Percentiles rank a stretch among this genome's conserved stretches.
phyloP scores from a whole-genome alignment of 2,113 vertebrate genomes.

The Hippocampus zosterae region DNA sequence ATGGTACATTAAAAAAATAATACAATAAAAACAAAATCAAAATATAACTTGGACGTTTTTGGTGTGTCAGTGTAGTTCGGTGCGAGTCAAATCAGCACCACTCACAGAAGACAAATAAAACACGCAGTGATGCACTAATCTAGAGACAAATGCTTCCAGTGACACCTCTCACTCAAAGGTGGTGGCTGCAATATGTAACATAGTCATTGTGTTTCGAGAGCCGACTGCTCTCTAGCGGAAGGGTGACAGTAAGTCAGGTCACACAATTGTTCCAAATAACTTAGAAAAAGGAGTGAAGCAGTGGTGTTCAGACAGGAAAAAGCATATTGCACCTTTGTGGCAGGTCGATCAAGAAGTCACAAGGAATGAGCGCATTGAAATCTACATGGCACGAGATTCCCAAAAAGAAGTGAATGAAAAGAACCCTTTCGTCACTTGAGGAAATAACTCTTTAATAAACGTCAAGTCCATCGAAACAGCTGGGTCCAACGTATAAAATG shows the following conservation, averaged over 20 bases:
- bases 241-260: constrained; percentile 38
- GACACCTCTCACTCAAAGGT: constrained; percentile 31
- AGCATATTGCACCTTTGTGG: constrained; percentile 67
- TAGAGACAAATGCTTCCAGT: constrained; percentile 40
- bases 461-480: constrained; percentile 3
- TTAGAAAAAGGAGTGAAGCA: constrained; percentile 64
- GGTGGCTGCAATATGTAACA: constrained; percentile 74
- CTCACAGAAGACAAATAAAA: constrained; percentile 12
- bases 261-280: constrained; percentile 57
- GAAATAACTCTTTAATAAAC: constrained; percentile 8
- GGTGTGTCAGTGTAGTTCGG: constrained; percentile 40
- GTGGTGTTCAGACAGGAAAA: constrained; percentile 37
- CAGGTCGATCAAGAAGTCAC: constrained; percentile 43
- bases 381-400: background rate
- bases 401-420: constrained; percentile 27
- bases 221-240: constrained; percentile 37
- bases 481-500: background rate
- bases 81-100: constrained; percentile 36
- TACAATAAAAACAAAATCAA: background rate
- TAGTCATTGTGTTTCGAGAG: constrained; percentile 46
- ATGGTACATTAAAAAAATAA: constrained; percentile 46
- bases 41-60: constrained; percentile 47
- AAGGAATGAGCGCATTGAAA: constrained; percentile 39
- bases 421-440: constrained; percentile 5
- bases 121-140: constrained; percentile 18